Evolutionary conservation across 2,113 vertebrate genomes (phyloP).

Genomic region (Trichechus manatus): DNA sequence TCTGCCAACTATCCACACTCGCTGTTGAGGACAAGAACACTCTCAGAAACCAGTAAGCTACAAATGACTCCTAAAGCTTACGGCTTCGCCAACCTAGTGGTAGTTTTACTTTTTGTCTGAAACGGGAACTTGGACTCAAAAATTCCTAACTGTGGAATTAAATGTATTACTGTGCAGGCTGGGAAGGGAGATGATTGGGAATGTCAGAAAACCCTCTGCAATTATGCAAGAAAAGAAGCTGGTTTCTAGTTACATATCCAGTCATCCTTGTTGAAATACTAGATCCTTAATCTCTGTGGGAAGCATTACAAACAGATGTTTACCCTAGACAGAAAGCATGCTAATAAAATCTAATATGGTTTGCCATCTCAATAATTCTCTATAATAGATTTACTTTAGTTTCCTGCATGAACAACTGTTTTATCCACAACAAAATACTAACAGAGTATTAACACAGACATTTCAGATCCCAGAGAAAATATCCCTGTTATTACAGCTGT

Average conservation of each 20-base stretch:
- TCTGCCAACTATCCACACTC: accelerated
- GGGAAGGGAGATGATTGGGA: not conserved
- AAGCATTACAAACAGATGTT: not conserved
- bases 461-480: not conserved
- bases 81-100: not conserved
- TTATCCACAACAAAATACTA: not conserved
- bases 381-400: not conserved
- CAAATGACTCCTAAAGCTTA: not conserved
- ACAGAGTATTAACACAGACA: not conserved
- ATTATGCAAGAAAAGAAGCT: not conserved
- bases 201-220: not conserved
- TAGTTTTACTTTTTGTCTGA: not conserved
- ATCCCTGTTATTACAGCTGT: not conserved
- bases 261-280: not conserved
- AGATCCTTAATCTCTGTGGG: not conserved
- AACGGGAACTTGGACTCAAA: not conserved
- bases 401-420: not conserved
- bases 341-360: not conserved
- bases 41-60: not conserved
- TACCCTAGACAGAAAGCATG: not conserved
- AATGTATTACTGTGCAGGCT: too few relatives aligned
- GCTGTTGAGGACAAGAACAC: not conserved
- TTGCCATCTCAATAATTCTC: not conserved
- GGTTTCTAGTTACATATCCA: not conserved
- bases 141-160: not conserved